A percentile compares a stretch with the other conserved stretches of the same genome.
phyloP scores from a whole-genome alignment of 2,113 vertebrate species.

The Rynchops niger region DNA sequence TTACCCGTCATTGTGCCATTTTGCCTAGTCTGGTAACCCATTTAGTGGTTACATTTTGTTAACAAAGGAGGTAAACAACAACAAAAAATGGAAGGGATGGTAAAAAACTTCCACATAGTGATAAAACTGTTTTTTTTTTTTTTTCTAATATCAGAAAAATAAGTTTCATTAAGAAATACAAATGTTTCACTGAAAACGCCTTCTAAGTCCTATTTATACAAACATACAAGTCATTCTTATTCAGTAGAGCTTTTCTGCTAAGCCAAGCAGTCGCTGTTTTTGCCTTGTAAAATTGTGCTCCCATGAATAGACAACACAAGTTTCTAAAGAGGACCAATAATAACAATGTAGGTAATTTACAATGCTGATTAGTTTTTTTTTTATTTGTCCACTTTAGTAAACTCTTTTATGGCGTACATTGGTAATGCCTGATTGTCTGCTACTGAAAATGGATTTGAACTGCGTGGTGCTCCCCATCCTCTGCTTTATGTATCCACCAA shows the following conservation, averaged over 20 bases:
- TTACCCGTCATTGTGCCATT: neutral
- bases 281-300: neutral
- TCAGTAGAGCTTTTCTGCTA: neutral
- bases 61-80: neutral
- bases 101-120: neutral
- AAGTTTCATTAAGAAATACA: neutral
- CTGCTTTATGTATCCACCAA: neutral
- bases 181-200: neutral
- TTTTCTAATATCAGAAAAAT: neutral
- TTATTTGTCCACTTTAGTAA: neutral
- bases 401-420: neutral
- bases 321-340: neutral
- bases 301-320: neutral
- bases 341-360: neutral
- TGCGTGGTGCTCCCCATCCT: neutral
- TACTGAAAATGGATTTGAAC: neutral
- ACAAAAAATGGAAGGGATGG: neutral
- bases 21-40: neutral
- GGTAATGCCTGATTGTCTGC: neutral
- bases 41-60: neutral
- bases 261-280: neutral
- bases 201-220: neutral
- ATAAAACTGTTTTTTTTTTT: neutral
- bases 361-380: neutral
- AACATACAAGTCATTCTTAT: neutral